phyloP scores from a whole-genome alignment of 2,888 invertebrate species.

The Eristalinus aeneus region DNA sequence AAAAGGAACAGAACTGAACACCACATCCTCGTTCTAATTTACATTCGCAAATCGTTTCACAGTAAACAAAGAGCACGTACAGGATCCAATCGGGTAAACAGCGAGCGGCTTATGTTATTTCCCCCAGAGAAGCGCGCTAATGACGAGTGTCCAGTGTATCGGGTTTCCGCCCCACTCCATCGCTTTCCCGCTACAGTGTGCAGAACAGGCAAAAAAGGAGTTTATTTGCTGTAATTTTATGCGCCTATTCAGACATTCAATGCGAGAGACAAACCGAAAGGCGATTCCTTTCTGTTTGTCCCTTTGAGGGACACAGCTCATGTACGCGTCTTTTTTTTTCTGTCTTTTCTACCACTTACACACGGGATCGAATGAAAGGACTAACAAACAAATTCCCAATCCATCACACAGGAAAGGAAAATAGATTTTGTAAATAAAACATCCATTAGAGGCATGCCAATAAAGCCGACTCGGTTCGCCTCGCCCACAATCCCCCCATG shows the following conservation, averaged over 20 bases:
- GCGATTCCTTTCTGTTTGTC: slow-evolving; percentile 27
- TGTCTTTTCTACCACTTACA: slow-evolving; percentile 19
- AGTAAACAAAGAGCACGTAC: slow-evolving; percentile 68
- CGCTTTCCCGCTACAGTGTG: not conserved
- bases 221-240: slow-evolving; percentile 67
- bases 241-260: slow-evolving; percentile 53
- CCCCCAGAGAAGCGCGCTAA: slow-evolving; percentile 43
- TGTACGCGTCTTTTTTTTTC: not conserved
- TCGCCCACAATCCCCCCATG: not conserved
- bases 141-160: slow-evolving; percentile 56
- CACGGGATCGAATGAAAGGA: slow-evolving; percentile 11
- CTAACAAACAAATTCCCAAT: slow-evolving; percentile 60
- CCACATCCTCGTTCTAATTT: slow-evolving; percentile 66
- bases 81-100: slow-evolving; percentile 42
- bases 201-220: slow-evolving; percentile 21
- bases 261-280: slow-evolving; percentile 21
- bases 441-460: slow-evolving; percentile 69
- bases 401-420: slow-evolving; percentile 61
- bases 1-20: slow-evolving; percentile 14
- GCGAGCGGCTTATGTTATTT: slow-evolving; percentile 49
- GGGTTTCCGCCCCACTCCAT: slow-evolving; percentile 20
- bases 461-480: slow-evolving; percentile 38
- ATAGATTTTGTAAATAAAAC: slow-evolving; percentile 70
- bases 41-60: slow-evolving; percentile 67
- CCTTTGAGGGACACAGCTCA: not conserved